These are phyloP conservation scores for Lampris megalopsis DNA, from an alignment of 2,113 vertebrate species.

Conservation along the genomic window DNA sequence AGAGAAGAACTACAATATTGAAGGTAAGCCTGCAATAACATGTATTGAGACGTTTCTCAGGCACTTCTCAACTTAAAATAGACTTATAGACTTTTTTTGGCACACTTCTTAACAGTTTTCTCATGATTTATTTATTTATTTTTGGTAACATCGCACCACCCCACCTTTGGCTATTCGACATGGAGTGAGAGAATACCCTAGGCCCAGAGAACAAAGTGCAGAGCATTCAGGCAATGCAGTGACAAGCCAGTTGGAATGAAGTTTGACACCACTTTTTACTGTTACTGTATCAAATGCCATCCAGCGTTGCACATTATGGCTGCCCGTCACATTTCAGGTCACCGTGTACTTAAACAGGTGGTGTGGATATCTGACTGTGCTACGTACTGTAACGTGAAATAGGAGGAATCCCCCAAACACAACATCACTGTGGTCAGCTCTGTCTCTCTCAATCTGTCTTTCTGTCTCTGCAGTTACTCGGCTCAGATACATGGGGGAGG, in stretches of 20 bases:
- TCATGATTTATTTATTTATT: no score
- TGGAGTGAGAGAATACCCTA: neutral
- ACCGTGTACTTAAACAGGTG: constrained; percentile 40
- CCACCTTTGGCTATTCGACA: neutral
- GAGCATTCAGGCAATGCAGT: constrained; percentile 4
- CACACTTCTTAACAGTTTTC: no score
- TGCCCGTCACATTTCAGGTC: constrained; percentile 31
- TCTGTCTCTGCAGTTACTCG: neutral
- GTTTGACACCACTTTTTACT: constrained; percentile 27
- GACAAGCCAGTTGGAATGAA: constrained; percentile 12
- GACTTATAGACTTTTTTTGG: no score
- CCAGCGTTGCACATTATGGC: constrained; percentile 1
- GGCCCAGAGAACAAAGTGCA: constrained; percentile 2
- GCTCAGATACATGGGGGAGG: neutral
- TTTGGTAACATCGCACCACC: no score
- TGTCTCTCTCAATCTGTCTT: neutral
- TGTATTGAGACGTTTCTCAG: no score
- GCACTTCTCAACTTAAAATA: no score
- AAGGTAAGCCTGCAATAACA: no score
- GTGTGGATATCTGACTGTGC: constrained; percentile 4
- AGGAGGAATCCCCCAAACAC: constrained; percentile 14
- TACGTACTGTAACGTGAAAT: constrained; percentile 13
- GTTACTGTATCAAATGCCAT: constrained; percentile 28
- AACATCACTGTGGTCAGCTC: no score
- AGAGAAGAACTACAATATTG: no score